phyloP scores from a whole-genome alignment of 2,888 invertebrate genomes.

The Drosophila mettleri region DNA sequence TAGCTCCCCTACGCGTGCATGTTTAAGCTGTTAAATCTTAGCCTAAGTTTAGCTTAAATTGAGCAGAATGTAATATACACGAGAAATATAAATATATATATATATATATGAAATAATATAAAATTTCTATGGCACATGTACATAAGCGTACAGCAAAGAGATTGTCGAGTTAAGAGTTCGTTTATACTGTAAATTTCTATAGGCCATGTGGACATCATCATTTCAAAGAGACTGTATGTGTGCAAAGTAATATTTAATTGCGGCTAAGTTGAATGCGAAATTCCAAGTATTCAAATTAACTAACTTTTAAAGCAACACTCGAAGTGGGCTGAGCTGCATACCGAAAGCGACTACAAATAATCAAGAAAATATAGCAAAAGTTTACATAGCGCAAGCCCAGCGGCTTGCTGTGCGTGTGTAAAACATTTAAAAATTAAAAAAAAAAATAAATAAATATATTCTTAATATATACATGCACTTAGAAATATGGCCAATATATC shows the following conservation, averaged over 20 bases:
- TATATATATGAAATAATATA: conserved; percentile 15
- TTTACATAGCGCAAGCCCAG: conserved; percentile 44
- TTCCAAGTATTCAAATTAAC: conserved; percentile 10
- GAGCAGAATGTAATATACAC: conserved; percentile 49
- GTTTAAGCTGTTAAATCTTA: conserved; percentile 61
- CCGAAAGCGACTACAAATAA: not conserved
- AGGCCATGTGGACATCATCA: conserved; percentile 54
- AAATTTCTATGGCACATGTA: conserved; percentile 63
- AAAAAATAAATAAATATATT: not conserved
- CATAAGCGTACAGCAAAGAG: conserved; percentile 59
- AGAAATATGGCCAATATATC: not conserved
- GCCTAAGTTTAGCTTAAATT: conserved; percentile 39
- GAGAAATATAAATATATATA: not conserved
- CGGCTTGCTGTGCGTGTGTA: conserved; percentile 37
- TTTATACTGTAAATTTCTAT: conserved; percentile 53
- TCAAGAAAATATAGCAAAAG: not conserved
- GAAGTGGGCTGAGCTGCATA: conserved; percentile 21
- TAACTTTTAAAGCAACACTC: conserved; percentile 15
- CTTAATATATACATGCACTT: conserved; percentile 1
- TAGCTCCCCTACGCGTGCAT: conserved; percentile 68
- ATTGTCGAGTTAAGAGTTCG: conserved; percentile 24
- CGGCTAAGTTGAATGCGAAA: conserved; percentile 33
- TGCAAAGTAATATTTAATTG: conserved; percentile 64
- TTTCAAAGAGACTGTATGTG: conserved; percentile 73
- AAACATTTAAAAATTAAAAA: not conserved